Percentiles rank a stretch among this genome's conserved stretches.
Conservation (phyloP, 1,140 invertebrate species). For the Ceratitis capitata region DNA sequence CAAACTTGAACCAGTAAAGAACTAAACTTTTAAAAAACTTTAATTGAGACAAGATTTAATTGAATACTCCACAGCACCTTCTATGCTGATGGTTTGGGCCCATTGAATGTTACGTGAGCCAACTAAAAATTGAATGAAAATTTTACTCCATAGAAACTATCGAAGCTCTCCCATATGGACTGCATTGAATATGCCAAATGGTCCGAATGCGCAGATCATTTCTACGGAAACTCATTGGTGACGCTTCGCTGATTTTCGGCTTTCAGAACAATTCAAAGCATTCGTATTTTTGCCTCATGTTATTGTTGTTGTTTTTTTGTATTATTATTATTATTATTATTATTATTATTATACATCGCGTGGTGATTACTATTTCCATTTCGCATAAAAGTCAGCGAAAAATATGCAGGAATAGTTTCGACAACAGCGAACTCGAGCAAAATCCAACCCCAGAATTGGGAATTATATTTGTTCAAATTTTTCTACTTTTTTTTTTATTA, state of each 20-base stretch:
- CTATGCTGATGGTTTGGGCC: too few species aligned
- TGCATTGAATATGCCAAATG: background rate
- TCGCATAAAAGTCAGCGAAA: conserved; percentile 44
- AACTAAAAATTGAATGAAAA: background rate
- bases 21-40: too few species aligned
- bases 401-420: background rate
- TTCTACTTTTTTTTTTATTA: conserved; percentile 55
- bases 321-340: too few species aligned
- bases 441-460: conserved; percentile 34
- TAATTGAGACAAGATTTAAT: too few species aligned
- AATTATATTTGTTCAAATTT: too few species aligned
- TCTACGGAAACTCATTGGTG: conserved; percentile 64
- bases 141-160: background rate
- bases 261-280: background rate
- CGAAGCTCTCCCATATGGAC: too few species aligned
- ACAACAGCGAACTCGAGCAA: background rate
- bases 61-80: too few species aligned
- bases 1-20: background rate
- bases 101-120: too few species aligned
- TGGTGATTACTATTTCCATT: background rate
- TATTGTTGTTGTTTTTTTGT: too few species aligned
- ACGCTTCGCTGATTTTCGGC: conserved; percentile 57
- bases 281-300: background rate
- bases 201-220: background rate
- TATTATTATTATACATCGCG: too few species aligned